phyloP scores from a whole-genome alignment of 2,888 invertebrate species.

The Bugulina stolonifera region DNA sequence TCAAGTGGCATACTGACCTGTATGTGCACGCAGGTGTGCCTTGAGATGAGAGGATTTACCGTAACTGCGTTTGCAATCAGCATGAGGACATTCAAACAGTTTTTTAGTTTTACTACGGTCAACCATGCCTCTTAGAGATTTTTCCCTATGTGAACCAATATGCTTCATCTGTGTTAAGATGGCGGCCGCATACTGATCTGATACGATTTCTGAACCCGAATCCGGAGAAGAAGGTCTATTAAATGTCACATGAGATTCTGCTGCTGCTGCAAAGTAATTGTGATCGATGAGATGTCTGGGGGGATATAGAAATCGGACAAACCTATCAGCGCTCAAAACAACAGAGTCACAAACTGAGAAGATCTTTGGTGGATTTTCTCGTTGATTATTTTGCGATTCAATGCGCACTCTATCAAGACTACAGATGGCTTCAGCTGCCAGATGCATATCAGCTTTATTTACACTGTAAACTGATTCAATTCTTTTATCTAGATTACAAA shows the following conservation, averaged over 20 bases:
- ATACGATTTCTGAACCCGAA: background rate
- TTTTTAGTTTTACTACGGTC: conserved; percentile 47
- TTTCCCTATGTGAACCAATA: background rate
- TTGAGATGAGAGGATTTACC: conserved; percentile 65
- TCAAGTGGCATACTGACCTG: conserved; percentile 54
- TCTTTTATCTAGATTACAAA: background rate
- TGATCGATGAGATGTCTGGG: conserved; percentile 13
- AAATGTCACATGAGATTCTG: conserved; percentile 1
- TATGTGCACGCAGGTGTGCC: conserved; percentile 63
- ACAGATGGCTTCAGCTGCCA: conserved; percentile 22
- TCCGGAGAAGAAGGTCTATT: no score
- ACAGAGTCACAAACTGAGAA: background rate
- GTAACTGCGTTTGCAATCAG: conserved; percentile 62
- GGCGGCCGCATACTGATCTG: conserved; percentile 16
- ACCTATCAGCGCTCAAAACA: background rate
- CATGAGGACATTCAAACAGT: conserved; percentile 60
- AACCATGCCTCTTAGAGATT: background rate
- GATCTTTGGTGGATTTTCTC: background rate
- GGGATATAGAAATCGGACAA: conserved; percentile 1
- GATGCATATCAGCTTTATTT: background rate
- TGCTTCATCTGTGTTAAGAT: conserved; percentile 18
- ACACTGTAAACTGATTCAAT: background rate
- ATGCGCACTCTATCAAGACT: background rate
- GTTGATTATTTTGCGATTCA: background rate
- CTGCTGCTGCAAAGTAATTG: background rate